Evolutionary conservation across 1,140 invertebrate species (phyloP), one percentile per base, ranked within the genome.

Genomic region (Solenopsis fugax): DNA sequence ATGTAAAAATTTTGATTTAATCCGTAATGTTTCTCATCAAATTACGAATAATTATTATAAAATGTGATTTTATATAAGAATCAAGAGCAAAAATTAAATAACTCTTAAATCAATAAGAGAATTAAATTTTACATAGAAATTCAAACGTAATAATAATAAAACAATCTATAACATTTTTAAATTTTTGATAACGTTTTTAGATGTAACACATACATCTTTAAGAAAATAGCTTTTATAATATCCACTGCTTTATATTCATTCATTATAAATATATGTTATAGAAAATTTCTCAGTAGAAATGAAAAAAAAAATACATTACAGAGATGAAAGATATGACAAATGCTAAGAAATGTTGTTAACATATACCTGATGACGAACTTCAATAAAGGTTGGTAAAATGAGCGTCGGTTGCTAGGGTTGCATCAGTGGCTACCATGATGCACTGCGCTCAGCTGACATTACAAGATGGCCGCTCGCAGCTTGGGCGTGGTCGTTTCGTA

Each of bases 401-500:
- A 71, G 56, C 56, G 76, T 77, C 67, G 58, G 90, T 91, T 88
- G 91, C 86, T 90, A 91, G 82, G 90, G 91, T 90, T 91, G 89
- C 91, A 77, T 72, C 87, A 89, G 89, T 92, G 92, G 81, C 88
- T 92, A 91, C 80, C 93, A 93, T 93, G 92, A 93, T 94, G 92
- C 92, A 93, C 92, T 90, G 89, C 85, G 85, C 58, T 80, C 86
- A 88, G 87, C 89, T 90, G 89, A 89, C 65, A 89, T 45, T 81
- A 45, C 93, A 95, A 95, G 93, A 95, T 95, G 95, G 95, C 95
- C 93, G 92, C 92, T 73, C 50, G 69, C 69, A 71, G 87, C 92
- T 93, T 94, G 95, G 95, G 95, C 95, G 95, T 95, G 94, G 95
- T 92, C 92, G 86, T 81, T 91, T 88, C 84, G 89, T 64, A 60